phyloP scores from a whole-genome alignment of 2,888 invertebrate genomes.

The Arrhopalites spinosus region DNA sequence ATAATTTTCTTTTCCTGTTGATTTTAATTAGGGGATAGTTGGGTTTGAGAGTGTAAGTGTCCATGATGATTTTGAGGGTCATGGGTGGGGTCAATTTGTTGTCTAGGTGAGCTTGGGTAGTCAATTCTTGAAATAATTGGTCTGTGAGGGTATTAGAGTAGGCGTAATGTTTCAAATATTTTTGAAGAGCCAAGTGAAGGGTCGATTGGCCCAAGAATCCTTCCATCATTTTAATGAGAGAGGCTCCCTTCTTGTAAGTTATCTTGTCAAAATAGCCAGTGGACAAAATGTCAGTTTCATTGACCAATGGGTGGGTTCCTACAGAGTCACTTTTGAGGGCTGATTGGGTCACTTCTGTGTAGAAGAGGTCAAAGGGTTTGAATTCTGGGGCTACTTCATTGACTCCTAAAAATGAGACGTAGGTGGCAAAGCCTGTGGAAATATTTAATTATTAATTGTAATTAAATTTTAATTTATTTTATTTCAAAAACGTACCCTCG shows the following conservation, averaged over 20 bases:
- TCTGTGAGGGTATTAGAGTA: constrained; percentile 13
- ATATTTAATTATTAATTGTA: too few species aligned
- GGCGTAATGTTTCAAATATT: constrained; percentile 35
- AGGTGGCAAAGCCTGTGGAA: constrained; percentile 49
- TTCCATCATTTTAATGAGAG: constrained; percentile 63
- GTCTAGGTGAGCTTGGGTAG: constrained; percentile 9
- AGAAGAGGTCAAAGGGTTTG: constrained; percentile 45
- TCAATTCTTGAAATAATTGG: background rate
- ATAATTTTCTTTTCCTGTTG: background rate
- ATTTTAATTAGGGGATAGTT: constrained; percentile 15
- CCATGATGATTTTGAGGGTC: constrained; percentile 23
- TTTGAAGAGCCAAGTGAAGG: constrained; percentile 59
- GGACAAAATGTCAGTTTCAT: constrained; percentile 58
- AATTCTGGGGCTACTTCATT: constrained; percentile 48
- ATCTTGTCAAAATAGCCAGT: constrained; percentile 61
- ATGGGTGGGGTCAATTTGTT: background rate
- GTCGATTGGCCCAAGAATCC: constrained; percentile 60
- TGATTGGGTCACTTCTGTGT: constrained; percentile 45
- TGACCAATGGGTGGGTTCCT: constrained; percentile 61
- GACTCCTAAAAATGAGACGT: constrained; percentile 49
- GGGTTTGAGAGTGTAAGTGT: constrained; percentile 15
- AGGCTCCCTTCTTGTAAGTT: constrained; percentile 61
- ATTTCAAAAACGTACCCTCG: constrained; percentile 7
- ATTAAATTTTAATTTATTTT: too few species aligned
- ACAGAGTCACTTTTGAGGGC: constrained; percentile 59